Conservation (phyloP, 2,797 vertebrate species). For the Trachurus trachurus region DNA sequence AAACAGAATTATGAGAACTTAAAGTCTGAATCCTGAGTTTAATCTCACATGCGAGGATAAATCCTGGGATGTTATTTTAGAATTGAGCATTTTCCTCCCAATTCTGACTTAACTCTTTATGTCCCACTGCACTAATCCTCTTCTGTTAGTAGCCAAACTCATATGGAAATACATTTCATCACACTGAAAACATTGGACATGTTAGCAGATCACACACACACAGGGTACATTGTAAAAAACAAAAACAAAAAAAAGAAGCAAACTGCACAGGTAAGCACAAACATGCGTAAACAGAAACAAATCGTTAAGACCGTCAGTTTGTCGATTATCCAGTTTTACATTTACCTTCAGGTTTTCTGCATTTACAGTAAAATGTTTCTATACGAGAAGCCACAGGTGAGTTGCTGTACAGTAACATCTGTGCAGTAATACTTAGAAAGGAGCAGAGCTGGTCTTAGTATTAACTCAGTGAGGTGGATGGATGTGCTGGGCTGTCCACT, state of each 20-base stretch:
- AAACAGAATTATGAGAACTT: background rate
- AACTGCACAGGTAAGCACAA: conserved; percentile 21
- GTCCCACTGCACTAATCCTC: background rate
- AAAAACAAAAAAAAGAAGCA: background rate
- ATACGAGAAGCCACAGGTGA: background rate
- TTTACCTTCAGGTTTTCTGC: background rate
- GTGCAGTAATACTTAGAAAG: conserved; percentile 27
- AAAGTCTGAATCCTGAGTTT: background rate
- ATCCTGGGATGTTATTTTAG: background rate
- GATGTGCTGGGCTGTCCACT: conserved; percentile 12
- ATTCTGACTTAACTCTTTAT: background rate
- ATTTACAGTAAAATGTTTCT: background rate
- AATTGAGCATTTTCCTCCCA: background rate
- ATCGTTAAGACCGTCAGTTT: conserved; percentile 7
- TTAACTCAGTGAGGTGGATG: conserved; percentile 38
- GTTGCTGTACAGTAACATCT: conserved; percentile 30
- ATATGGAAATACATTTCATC: conserved; percentile 24
- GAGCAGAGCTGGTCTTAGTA: conserved; percentile 44
- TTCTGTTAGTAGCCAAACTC: background rate
- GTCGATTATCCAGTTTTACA: background rate
- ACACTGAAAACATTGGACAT: conserved; percentile 18
- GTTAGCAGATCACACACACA: conserved; percentile 30
- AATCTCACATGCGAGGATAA: background rate
- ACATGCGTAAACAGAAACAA: conserved; percentile 45
- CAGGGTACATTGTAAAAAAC: background rate